Conservation (phyloP, 2,888 invertebrate genomes). For the Protonemura montana region DNA sequence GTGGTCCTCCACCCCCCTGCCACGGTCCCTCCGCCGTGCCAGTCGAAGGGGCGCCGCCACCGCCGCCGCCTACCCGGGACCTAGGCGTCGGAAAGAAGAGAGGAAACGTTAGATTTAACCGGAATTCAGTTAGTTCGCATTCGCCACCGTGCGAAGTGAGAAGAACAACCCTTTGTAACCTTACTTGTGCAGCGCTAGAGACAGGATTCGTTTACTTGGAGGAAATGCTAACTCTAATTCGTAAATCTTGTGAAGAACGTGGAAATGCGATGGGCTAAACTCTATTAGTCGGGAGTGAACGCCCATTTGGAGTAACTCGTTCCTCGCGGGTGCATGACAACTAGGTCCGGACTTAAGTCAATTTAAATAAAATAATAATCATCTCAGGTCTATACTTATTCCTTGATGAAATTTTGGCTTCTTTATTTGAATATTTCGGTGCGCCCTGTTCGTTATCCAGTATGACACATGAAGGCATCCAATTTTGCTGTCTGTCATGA, state of each 20-base stretch:
- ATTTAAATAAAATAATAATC: too few relatives aligned
- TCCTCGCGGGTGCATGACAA: background rate
- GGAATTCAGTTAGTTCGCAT: constrained; percentile 39
- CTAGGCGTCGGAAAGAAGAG: constrained; percentile 27
- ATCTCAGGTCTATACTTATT: too few relatives aligned
- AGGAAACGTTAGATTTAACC: constrained; percentile 38
- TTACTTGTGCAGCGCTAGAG: background rate
- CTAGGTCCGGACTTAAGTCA: background rate
- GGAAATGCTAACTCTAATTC: constrained; percentile 41
- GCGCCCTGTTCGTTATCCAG: too few relatives aligned
- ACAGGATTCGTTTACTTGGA: constrained; percentile 40
- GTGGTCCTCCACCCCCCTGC: background rate
- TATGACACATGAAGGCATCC: too few relatives aligned
- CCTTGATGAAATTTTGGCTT: too few relatives aligned
- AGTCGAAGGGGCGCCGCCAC: background rate
- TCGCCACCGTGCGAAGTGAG: constrained; percentile 30
- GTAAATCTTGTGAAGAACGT: constrained; percentile 38
- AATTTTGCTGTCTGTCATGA: too few relatives aligned
- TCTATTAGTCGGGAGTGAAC: background rate
- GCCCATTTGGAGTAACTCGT: background rate
- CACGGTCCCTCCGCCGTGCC: background rate
- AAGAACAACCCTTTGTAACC: constrained; percentile 39
- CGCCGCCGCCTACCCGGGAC: background rate
- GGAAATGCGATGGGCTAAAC: constrained; percentile 13
- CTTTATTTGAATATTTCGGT: too few relatives aligned